Conservation (phyloP, 2,888 invertebrate species). For the Graphium colonna region DNA sequence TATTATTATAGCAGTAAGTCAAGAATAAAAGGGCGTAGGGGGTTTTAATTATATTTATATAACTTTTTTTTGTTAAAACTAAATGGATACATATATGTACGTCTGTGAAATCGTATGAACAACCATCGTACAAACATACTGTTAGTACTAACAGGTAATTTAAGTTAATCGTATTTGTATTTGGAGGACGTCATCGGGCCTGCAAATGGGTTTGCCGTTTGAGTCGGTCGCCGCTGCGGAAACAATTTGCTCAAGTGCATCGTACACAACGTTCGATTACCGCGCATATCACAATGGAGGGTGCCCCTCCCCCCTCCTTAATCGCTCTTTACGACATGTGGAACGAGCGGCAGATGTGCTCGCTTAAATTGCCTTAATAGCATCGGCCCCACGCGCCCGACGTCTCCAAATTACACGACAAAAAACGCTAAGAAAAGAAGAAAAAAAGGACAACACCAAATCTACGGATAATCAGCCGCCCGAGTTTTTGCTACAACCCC, state of each 20-base stretch:
- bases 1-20: too few species aligned
- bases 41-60: too few species aligned
- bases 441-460: constrained; percentile 5
- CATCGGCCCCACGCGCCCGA: background rate
- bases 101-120: too few species aligned
- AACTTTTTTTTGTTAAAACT: too few species aligned
- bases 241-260: constrained; percentile 1
- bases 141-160: too few species aligned
- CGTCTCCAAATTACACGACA: constrained; percentile 8
- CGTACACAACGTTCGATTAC: constrained; percentile 5
- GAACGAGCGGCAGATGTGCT: constrained; percentile 4
- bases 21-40: too few species aligned
- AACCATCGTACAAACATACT: too few species aligned
- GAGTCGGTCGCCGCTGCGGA: background rate
- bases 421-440: background rate
- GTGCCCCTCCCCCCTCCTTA: background rate
- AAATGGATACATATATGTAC: too few species aligned
- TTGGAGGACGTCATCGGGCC: background rate
- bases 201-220: background rate
- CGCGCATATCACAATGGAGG: background rate
- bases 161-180: too few species aligned
- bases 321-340: background rate
- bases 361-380: background rate
- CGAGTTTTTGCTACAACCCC: constrained; percentile 20
- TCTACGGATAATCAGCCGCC: constrained; percentile 18